Percentiles rank a stretch among this genome's conserved stretches.
Conservation (phyloP, 2,113 vertebrate genomes). For the Eubucco bourcierii region DNA sequence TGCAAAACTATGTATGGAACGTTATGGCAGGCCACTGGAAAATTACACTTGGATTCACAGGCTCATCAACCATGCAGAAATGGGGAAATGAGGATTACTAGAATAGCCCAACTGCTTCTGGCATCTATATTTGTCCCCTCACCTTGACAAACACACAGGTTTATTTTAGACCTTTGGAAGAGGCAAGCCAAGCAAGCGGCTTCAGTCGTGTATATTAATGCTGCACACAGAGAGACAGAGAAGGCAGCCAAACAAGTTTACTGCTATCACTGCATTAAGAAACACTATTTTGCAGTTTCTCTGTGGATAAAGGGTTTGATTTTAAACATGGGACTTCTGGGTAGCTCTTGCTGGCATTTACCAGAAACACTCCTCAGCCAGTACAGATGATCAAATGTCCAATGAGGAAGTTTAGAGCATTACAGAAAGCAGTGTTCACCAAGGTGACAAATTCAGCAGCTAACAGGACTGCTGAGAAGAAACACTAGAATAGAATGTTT, state of each 20-base stretch:
- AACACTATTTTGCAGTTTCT: background rate
- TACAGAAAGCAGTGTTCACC: background rate
- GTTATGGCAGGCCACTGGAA: background rate
- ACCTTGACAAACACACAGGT: background rate
- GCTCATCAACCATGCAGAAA: background rate
- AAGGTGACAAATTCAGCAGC: background rate
- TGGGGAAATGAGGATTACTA: background rate
- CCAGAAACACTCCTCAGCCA: background rate
- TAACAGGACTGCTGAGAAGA: background rate
- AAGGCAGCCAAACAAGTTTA: background rate
- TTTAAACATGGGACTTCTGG: background rate
- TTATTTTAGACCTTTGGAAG: constrained; percentile 17
- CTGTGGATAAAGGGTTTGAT: background rate
- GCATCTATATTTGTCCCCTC: background rate
- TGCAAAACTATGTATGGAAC: background rate
- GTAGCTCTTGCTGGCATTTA: background rate
- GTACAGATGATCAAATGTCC: background rate
- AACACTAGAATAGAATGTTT: background rate
- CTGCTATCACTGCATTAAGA: background rate
- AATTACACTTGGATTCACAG: background rate
- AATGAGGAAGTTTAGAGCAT: background rate
- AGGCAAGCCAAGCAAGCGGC: background rate
- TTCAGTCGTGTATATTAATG: background rate
- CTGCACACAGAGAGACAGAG: background rate
- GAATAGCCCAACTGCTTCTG: background rate